Evolutionary conservation across 2,888 invertebrate species (phyloP), one percentile per base, ranked within the genome.

Genomic region (Xanthia icteritia): DNA sequence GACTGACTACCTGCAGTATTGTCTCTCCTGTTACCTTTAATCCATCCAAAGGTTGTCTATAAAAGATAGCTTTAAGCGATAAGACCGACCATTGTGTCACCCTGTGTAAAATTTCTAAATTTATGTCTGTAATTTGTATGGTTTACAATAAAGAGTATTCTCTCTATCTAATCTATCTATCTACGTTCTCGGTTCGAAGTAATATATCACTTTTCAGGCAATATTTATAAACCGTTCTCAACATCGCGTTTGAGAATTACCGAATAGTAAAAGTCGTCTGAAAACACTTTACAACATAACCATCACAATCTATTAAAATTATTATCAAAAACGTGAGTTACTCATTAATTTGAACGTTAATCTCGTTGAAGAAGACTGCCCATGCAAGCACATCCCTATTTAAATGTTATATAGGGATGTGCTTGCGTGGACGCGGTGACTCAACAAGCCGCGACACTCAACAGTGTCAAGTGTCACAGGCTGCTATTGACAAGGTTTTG

Each of bases 401-500:
- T 45, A 23, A n/a, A n/a, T n/a, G 45, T 17, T 36, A 17, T 9
- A 51, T 36, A 56, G 54, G 36, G 45, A 65, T 61, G 48, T 20
- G n/a, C 27, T 31, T 48, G 31, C 27, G 36, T 60, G 45, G 58
- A 67, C 9, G 31, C 31, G 31, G 31, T 20, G 36, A 20, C 77
- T 76, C 78, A 80, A 79, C 83, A 85, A 85, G 72, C 79, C 68
- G 61, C 61, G 78, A 80, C 75, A 73, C 67, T 73, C 64, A 78
- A 81, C 77, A 79, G 78, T 84, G 84, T 88, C 89, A 90, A 89
- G 83, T 83, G 82, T 86, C 86, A 82, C 85, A 86, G 83, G 83
- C 92, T 95, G 95, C 85, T 94, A 95, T 95, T 95, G 96, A 96
- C 96, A 95, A 92, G 94, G 92, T 94, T 94, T 93, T 95, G 93